Evolutionary conservation across 1,140 invertebrate genomes (phyloP).

Genomic region (Euborellia annulipes): DNA sequence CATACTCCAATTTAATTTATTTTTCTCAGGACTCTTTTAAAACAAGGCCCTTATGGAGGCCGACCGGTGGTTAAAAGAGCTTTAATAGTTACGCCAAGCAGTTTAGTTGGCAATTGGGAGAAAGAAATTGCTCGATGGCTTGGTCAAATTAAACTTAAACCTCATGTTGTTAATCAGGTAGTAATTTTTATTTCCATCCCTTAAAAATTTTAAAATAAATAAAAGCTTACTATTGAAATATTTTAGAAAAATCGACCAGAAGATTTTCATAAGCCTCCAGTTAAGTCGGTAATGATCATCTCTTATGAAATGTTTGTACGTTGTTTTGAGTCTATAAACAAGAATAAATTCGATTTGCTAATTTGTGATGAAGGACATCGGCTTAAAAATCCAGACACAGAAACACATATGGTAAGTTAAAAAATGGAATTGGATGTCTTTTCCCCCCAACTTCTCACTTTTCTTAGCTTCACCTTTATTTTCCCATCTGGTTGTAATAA

Average conservation of each 20-base stretch:
- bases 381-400: constrained; percentile 42
- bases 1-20: too few species aligned
- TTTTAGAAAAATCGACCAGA: constrained; percentile 34
- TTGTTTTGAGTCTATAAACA: constrained; percentile 34
- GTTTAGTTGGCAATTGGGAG: constrained; percentile 50
- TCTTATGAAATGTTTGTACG: constrained; percentile 59
- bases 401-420: constrained; percentile 33
- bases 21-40: constrained; percentile 42
- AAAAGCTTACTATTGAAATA: too few species aligned
- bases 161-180: constrained; percentile 40
- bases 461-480: too few species aligned
- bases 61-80: constrained; percentile 36
- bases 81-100: constrained; percentile 50
- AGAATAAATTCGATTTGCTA: constrained; percentile 42
- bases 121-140: constrained; percentile 56
- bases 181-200: too few species aligned
- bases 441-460: too few species aligned
- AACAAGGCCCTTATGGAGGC: constrained; percentile 45
- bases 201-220: too few species aligned
- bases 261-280: constrained; percentile 35
- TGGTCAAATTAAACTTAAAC: constrained; percentile 37
- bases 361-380: constrained; percentile 53
- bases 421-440: too few species aligned
- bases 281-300: constrained; percentile 43
- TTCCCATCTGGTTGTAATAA: too few species aligned